Conservation (phyloP, 2,888 invertebrate genomes). For the Andrena bucephala region DNA sequence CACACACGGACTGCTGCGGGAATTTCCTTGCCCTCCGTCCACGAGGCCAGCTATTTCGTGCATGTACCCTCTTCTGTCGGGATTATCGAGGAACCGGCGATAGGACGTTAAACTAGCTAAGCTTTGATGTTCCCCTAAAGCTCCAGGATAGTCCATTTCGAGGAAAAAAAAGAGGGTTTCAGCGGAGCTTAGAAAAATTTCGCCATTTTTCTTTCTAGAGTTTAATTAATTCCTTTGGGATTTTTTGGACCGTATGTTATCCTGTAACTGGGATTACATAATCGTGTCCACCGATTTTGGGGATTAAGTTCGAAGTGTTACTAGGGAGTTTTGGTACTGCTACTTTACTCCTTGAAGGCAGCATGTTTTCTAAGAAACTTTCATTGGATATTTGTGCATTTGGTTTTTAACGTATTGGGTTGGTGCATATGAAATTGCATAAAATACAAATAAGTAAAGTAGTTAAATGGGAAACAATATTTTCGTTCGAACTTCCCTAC, state of each 20-base stretch:
- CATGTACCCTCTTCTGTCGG: constrained; percentile 40
- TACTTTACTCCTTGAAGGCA: too few relatives aligned
- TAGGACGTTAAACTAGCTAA: not conserved
- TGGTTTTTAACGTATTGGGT: too few relatives aligned
- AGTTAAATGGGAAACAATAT: too few relatives aligned
- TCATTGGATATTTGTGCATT: too few relatives aligned
- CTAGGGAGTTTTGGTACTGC: too few relatives aligned
- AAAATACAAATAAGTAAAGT: too few relatives aligned
- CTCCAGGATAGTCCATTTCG: not conserved
- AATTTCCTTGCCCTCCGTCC: constrained; percentile 63
- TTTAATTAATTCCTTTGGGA: not conserved
- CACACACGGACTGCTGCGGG: constrained; percentile 59
- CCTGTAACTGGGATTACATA: not conserved
- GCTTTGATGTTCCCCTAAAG: constrained; percentile 5
- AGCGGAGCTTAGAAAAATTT: not conserved
- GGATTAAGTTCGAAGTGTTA: too few relatives aligned
- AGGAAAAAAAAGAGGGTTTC: not conserved
- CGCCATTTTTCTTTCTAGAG: not conserved
- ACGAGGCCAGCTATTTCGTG: constrained; percentile 52
- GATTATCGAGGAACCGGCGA: constrained; percentile 41
- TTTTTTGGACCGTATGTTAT: not conserved
- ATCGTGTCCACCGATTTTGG: not conserved
- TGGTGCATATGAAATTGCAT: too few relatives aligned
- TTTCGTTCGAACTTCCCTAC: too few relatives aligned
- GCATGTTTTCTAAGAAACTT: too few relatives aligned